Evolutionary conservation across 1,140 invertebrate genomes (phyloP).

Genomic region (Odontomachus brunneus): DNA sequence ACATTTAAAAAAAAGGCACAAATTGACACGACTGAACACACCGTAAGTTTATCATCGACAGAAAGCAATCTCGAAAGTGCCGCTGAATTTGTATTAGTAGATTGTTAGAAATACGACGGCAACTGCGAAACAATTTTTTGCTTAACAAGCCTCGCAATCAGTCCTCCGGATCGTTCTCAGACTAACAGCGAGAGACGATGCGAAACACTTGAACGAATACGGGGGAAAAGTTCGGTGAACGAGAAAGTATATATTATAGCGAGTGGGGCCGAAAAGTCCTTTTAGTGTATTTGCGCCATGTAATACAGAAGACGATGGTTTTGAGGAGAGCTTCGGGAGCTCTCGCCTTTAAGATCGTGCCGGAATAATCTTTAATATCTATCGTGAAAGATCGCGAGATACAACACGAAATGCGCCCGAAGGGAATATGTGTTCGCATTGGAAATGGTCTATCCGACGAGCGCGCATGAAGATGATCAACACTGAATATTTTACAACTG

Average conservation of each 20-base stretch:
- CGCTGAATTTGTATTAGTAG: too few species aligned
- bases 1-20: too few species aligned
- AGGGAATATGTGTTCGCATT: background rate
- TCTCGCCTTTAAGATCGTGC: slow-evolving; percentile 6
- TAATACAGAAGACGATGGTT: slow-evolving; percentile 52
- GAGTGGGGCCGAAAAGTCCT: slow-evolving; percentile 38
- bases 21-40: too few species aligned
- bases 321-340: slow-evolving; percentile 9
- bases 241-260: slow-evolving; percentile 52
- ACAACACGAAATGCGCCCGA: background rate
- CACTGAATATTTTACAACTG: background rate
- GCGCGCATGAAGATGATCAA: background rate
- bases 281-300: slow-evolving; percentile 39
- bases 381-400: slow-evolving; percentile 37
- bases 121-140: slow-evolving; percentile 15
- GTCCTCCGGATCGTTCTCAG: slow-evolving; percentile 13
- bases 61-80: too few species aligned
- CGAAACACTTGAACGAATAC: slow-evolving; percentile 27
- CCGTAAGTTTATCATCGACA: too few species aligned
- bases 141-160: slow-evolving; percentile 42
- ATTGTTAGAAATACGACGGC: too few species aligned
- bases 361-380: slow-evolving; percentile 43
- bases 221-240: slow-evolving; percentile 50
- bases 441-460: too few species aligned
- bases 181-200: background rate